Percentiles rank a stretch among this genome's conserved stretches.
Conservation (phyloP, 2,113 vertebrate species). For the Mustela nigripes region DNA sequence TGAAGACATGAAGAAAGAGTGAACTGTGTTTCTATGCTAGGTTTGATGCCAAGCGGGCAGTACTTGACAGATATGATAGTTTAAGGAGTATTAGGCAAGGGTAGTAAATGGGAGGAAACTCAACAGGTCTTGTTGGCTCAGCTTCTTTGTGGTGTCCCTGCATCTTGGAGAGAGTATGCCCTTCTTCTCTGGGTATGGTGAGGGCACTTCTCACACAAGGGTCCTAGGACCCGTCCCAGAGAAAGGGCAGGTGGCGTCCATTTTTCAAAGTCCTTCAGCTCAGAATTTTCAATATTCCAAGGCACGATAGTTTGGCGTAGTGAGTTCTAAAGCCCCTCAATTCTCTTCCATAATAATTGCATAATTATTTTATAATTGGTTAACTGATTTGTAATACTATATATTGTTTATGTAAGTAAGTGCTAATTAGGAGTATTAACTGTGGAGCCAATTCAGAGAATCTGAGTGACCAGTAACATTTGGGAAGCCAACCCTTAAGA, state of each 20-base stretch:
- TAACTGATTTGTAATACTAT: background rate
- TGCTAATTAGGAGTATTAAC: background rate
- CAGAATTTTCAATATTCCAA: background rate
- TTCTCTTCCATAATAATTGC: background rate
- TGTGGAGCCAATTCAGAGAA: background rate
- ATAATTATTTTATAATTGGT: background rate
- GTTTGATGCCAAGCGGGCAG: too few relatives aligned
- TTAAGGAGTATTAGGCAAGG: background rate
- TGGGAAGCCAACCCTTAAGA: background rate
- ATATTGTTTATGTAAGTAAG: background rate
- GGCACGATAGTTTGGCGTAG: background rate
- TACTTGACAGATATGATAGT: background rate
- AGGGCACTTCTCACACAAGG: background rate
- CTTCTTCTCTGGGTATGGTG: background rate
- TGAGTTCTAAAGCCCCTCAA: background rate
- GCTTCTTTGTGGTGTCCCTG: background rate
- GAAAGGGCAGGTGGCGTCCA: background rate
- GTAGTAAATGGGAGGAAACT: background rate
- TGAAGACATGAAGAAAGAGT: background rate
- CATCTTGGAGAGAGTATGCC: background rate
- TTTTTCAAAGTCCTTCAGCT: background rate
- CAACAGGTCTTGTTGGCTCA: background rate
- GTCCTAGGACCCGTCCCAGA: background rate
- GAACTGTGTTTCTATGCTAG: background rate
- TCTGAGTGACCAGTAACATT: background rate